Conservation (phyloP, 37 sponge, comb jelly and placozoan species). For the Amphimedon queenslandica region DNA sequence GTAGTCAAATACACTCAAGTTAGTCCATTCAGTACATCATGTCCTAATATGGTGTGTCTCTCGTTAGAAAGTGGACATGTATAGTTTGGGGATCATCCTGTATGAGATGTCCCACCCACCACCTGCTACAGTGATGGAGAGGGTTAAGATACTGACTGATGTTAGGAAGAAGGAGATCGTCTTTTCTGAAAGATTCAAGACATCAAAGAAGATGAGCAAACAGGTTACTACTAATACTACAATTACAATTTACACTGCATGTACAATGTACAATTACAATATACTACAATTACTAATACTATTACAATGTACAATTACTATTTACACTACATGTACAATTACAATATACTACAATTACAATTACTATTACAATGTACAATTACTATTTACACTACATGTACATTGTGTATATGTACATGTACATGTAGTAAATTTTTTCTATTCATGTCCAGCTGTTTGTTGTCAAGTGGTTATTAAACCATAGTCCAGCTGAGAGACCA, state of each 20-base stretch:
- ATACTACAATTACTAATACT: no score
- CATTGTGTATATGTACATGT: no score
- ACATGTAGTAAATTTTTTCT: no score
- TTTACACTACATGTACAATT: no score
- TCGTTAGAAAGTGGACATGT: slow-evolving; percentile 85
- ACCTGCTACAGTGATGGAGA: slow-evolving; percentile 66
- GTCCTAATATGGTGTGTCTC: background rate
- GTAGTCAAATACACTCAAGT: slow-evolving; percentile 63
- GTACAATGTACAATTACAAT: no score
- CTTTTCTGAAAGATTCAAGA: slow-evolving; percentile 34
- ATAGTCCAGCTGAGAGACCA: slow-evolving; percentile 78
- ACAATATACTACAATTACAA: no score
- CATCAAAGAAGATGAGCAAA: slow-evolving; percentile 15
- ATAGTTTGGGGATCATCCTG: slow-evolving; percentile 95
- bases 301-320: no score
- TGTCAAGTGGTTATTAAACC: slow-evolving; percentile 57
- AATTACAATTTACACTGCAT: no score
- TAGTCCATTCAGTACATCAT: background rate
- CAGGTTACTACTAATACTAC: slow-evolving; percentile 22
- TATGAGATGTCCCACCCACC: slow-evolving; percentile 96
- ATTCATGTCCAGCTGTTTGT: slow-evolving; percentile 37
- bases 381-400: no score
- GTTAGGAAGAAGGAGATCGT: slow-evolving; percentile 31
- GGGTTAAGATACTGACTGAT: slow-evolving; percentile 48
- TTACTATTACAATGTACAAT: no score